phyloP scores from a whole-genome alignment of 2,797 vertebrate genomes.

The Atherinosoma microstoma region DNA sequence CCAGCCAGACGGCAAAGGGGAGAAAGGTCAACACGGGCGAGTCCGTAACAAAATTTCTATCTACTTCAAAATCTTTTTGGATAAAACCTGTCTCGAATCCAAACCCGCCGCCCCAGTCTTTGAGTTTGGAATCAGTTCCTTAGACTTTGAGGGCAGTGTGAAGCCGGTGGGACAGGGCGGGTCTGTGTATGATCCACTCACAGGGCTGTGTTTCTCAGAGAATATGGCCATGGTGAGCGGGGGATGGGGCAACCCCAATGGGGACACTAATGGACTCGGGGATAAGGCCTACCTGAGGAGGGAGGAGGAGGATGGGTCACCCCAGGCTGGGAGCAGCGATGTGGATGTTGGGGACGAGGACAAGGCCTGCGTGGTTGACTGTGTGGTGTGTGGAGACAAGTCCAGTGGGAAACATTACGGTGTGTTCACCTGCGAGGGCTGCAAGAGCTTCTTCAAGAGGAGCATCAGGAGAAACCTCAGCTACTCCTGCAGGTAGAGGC shows the following conservation, averaged over 20 bases:
- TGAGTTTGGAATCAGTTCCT: conserved; percentile 25
- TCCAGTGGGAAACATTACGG: conserved; percentile 97
- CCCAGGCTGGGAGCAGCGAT: conserved; percentile 90
- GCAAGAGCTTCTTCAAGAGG: conserved; percentile 98
- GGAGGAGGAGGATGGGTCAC: conserved; percentile 89
- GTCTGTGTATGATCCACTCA: conserved; percentile 67
- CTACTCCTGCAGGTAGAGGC: conserved; percentile 92
- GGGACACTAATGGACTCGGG: conserved; percentile 88
- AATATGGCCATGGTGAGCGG: conserved; percentile 97
- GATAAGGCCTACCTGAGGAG: conserved; percentile 89
- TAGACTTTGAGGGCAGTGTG: conserved; percentile 20
- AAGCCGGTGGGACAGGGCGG: conserved; percentile 45
- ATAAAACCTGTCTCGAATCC: conserved; percentile 17
- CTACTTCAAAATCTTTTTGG: conserved; percentile 16
- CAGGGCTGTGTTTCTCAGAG: conserved; percentile 59
- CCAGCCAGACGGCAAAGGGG: conserved; percentile 59
- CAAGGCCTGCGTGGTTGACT: conserved; percentile 92
- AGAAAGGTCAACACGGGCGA: conserved; percentile 68
- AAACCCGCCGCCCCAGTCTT: conserved; percentile 14
- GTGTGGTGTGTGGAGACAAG: conserved; percentile 95
- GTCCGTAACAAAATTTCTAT: conserved; percentile 24
- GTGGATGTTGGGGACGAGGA: conserved; percentile 91
- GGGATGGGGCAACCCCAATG: conserved; percentile 93
- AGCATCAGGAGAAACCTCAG: conserved; percentile 95
- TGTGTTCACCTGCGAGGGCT: conserved; percentile 96